Evolutionary conservation across 2,797 vertebrate genomes (phyloP), one percentile per base, ranked within the genome.

Genomic region (Limosa lapponica): DNA sequence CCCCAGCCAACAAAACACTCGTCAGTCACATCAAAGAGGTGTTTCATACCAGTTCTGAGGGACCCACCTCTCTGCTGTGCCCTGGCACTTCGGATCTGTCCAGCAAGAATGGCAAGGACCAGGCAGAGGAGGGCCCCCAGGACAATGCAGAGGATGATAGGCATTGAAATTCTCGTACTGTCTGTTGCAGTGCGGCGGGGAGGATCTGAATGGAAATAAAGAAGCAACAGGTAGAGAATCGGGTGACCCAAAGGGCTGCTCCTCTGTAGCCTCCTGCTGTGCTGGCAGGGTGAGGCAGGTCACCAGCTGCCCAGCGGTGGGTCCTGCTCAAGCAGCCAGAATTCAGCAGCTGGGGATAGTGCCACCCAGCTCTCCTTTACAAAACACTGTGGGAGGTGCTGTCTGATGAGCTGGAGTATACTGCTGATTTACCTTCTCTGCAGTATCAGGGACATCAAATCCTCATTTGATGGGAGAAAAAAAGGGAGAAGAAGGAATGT

Each of bases 121-220:
- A 97, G 71, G 71, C 89, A 96, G 67, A 97, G 92, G 13, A 96
- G 71, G 6, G 23, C 65, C 3, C 89, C 96, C 78, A 97, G 78
- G 61, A 96, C 11, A 25, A 97, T 95, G 87, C 95, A 97, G 87
- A 97, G 5, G 74, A 97, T 82, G 89, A 84, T 34, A 44, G 95
- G 93, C 0, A 2, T 7, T 52, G 95, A 92, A 48, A 87, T 15
- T 67, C 83, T 87, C 0, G 1, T 51, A 5, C 19, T 84, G 6
- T 51, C 64, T 51, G 37, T 34, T 54, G 41, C 46, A 32, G 78
- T 37, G 32, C 13, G 87, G 6, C 9, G 83, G 4, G 78, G 48
- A 27, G 32, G 67, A 23, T 37, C 96, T 97, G 81, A 25, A 34
- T 41, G 55, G 77, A 89, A 69, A 80, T 4, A 9, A 66, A 77